These are phyloP conservation scores for Drosophila algonquin DNA, from an alignment of 2,888 invertebrate species.

Conservation along the genomic window DNA sequence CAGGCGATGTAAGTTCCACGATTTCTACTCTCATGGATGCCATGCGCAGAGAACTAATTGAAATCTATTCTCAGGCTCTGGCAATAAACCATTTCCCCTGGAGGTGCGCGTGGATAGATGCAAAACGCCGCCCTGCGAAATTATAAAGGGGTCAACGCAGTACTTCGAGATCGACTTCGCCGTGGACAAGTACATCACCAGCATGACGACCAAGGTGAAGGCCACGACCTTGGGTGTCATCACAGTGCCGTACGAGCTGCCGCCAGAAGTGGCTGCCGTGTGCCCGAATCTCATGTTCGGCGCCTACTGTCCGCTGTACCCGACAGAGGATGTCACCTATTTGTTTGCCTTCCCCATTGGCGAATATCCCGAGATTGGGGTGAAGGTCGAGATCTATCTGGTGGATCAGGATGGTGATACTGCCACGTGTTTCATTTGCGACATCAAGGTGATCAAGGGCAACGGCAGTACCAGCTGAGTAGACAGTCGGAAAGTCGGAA, in stretches of 20 bases:
- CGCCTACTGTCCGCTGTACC: slow-evolving; percentile 82
- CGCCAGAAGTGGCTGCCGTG: slow-evolving; percentile 76
- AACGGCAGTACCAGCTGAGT: slow-evolving; percentile 25
- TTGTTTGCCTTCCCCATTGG: slow-evolving; percentile 80
- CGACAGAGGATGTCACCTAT: slow-evolving; percentile 82
- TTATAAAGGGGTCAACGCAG: slow-evolving; percentile 75
- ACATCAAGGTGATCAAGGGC: slow-evolving; percentile 81
- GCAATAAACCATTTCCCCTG: slow-evolving; percentile 73
- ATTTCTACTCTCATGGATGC: too few species aligned
- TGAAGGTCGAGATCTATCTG: slow-evolving; percentile 79
- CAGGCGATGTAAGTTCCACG: slow-evolving; percentile 59
- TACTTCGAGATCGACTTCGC: slow-evolving; percentile 79
- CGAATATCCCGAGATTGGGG: slow-evolving; percentile 81
- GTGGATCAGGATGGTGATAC: slow-evolving; percentile 73
- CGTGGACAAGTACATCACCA: slow-evolving; percentile 66
- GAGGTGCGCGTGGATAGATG: slow-evolving; percentile 78
- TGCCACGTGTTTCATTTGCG: slow-evolving; percentile 77
- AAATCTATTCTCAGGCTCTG: slow-evolving; percentile 55
- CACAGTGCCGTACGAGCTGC: slow-evolving; percentile 82
- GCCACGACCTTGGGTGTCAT: slow-evolving; percentile 81
- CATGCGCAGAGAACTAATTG: neutral
- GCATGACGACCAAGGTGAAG: slow-evolving; percentile 62
- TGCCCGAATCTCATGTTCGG: slow-evolving; percentile 79
- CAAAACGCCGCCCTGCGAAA: slow-evolving; percentile 76
- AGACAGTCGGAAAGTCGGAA: neutral